Conservation (phyloP, 2,888 invertebrate species). For the Scaptomyza flava region DNA sequence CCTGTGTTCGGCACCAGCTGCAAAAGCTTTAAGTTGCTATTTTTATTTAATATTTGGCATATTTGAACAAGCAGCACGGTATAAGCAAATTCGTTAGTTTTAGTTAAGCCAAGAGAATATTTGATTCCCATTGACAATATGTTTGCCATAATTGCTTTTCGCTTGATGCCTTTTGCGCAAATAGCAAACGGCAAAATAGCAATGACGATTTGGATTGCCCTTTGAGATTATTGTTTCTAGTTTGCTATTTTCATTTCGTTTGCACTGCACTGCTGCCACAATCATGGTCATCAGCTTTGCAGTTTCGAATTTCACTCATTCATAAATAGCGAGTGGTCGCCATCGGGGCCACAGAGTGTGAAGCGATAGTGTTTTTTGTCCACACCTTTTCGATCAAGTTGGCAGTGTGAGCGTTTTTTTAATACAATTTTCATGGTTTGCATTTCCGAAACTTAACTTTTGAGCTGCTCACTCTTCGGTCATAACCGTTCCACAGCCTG, state of each 20-base stretch:
- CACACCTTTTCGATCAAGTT: too few species aligned
- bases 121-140: slow-evolving; percentile 17
- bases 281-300: slow-evolving; percentile 46
- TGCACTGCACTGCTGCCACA: slow-evolving; percentile 13
- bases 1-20: not conserved
- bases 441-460: slow-evolving; percentile 13
- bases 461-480: not conserved
- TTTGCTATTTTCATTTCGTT: slow-evolving; percentile 39
- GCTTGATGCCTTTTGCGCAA: slow-evolving; percentile 32
- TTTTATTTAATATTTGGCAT: not conserved
- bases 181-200: slow-evolving; percentile 9
- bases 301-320: slow-evolving; percentile 47
- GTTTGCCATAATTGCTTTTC: slow-evolving; percentile 56
- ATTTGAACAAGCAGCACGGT: not conserved
- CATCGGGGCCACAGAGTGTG: slow-evolving; percentile 24
- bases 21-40: not conserved
- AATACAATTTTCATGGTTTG: slow-evolving; percentile 59
- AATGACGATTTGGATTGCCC: slow-evolving; percentile 50
- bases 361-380: slow-evolving; percentile 6
- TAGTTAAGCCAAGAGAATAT: slow-evolving; percentile 11
- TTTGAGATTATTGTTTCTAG: slow-evolving; percentile 52
- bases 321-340: slow-evolving; percentile 39
- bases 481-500: not conserved
- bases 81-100: slow-evolving; percentile 18
- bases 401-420: slow-evolving; percentile 21